Conservation (phyloP, 37 sponge, comb jelly and placozoan species). For the Beroe forskalii region DNA sequence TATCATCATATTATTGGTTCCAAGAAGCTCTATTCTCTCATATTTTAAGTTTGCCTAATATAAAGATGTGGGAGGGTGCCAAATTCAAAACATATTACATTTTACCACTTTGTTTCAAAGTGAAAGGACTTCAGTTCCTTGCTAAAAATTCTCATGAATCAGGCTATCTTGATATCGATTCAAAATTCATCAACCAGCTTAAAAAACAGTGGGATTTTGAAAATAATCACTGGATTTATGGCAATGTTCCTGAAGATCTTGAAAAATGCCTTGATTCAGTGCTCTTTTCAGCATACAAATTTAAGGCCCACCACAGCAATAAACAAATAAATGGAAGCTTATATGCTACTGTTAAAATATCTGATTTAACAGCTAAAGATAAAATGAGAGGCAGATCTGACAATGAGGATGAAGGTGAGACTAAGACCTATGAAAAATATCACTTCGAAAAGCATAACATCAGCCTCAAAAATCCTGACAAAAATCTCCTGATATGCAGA, state of each 20-base stretch:
- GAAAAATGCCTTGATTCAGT: conserved; percentile 31
- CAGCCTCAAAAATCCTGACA: conserved; percentile 2
- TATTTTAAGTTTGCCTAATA: not conserved
- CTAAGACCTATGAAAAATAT: conserved; percentile 33
- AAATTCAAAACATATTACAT: conserved; percentile 14
- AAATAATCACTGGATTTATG: conserved; percentile 32
- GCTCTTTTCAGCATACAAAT: conserved; percentile 6
- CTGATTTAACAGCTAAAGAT: conserved; percentile 54
- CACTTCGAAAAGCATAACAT: conserved; percentile 42
- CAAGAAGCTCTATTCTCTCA: conserved; percentile 56
- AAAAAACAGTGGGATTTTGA: conserved; percentile 52
- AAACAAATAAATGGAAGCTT: not conserved
- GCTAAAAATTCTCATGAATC: not conserved
- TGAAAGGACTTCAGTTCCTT: not conserved
- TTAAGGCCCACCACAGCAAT: not conserved
- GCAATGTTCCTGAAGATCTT: conserved; percentile 14
- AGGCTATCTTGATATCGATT: conserved; percentile 9
- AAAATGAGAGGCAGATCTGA: conserved; percentile 66
- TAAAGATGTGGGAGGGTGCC: not conserved
- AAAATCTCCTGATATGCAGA: conserved; percentile 70
- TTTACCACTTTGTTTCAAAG: not conserved
- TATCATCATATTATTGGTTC: conserved; percentile 24
- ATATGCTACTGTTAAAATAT: not conserved
- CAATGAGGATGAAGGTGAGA: conserved; percentile 66
- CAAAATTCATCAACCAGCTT: conserved; percentile 24